Percentiles rank a stretch among this genome's conserved stretches.
Evolutionary conservation across 2,888 invertebrate genomes (phyloP).

Genomic region (Vanessa cardui): DNA sequence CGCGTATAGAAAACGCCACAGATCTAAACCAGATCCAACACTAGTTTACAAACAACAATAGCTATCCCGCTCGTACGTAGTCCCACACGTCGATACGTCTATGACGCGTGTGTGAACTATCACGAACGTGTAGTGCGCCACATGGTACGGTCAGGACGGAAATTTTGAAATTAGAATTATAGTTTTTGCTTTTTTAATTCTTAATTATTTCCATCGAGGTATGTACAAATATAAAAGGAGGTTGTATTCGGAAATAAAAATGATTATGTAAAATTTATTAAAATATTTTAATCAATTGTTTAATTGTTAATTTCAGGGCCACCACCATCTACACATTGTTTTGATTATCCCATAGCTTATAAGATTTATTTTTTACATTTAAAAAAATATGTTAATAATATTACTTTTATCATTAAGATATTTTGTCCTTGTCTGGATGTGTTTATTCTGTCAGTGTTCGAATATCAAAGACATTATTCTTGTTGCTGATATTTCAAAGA

Average conservation of each 20-base stretch:
- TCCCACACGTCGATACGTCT: slow-evolving; percentile 30
- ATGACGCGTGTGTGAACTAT: slow-evolving; percentile 37
- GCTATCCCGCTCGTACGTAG: slow-evolving; percentile 30
- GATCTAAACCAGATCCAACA: neutral
- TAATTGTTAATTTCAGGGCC: no score
- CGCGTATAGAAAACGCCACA: neutral
- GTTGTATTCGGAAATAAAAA: neutral
- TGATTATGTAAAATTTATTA: no score
- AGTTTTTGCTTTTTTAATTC: slow-evolving; percentile 1
- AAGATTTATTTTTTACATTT: no score
- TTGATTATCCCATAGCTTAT: no score
- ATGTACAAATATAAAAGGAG: neutral
- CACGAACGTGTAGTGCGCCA: slow-evolving; percentile 21
- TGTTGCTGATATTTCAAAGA: no score
- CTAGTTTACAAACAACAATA: slow-evolving; percentile 17
- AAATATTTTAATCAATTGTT: no score
- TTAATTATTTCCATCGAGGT: neutral
- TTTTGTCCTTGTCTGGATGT: no score
- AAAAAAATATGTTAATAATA: no score
- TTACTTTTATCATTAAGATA: no score
- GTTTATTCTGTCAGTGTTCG: no score
- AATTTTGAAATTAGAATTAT: slow-evolving; percentile 15
- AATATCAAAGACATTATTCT: no score
- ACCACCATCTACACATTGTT: no score
- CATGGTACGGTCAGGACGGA: slow-evolving; percentile 24